Evolutionary conservation across 2,888 invertebrate species (phyloP).

Genomic region (Lithophane ornitopus): DNA sequence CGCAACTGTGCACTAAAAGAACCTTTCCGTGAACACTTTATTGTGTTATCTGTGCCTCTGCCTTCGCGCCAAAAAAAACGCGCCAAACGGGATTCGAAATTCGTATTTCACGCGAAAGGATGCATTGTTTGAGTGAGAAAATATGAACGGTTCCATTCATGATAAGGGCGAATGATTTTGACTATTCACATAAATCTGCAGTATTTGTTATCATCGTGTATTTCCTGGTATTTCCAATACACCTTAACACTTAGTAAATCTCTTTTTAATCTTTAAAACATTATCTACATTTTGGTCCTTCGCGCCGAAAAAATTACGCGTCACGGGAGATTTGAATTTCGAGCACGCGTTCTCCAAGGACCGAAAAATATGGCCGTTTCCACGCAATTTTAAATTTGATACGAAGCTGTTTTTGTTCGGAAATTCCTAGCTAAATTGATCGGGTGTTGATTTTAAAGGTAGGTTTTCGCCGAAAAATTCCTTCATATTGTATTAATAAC

Average conservation of each 20-base stretch:
- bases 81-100: slow-evolving; percentile 58
- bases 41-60: slow-evolving; percentile 72
- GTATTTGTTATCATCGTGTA: background rate
- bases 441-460: slow-evolving; percentile 32
- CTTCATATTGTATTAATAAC: slow-evolving; percentile 19
- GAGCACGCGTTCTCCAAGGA: slow-evolving; percentile 36
- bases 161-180: slow-evolving; percentile 27
- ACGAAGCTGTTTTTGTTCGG: slow-evolving; percentile 35
- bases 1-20: slow-evolving; percentile 66
- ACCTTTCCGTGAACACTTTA: slow-evolving; percentile 65
- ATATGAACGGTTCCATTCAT: slow-evolving; percentile 46
- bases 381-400: slow-evolving; percentile 44
- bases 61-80: slow-evolving; percentile 52
- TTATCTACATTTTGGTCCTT: slow-evolving; percentile 8
- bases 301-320: slow-evolving; percentile 41
- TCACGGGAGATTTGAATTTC: slow-evolving; percentile 45
- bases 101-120: slow-evolving; percentile 56
- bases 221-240: slow-evolving; percentile 4
- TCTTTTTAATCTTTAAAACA: slow-evolving; percentile 17
- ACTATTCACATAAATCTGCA: background rate
- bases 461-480: background rate
- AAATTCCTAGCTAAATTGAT: slow-evolving; percentile 41
- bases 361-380: slow-evolving; percentile 47
- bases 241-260: background rate
- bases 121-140: slow-evolving; percentile 60